These are phyloP conservation scores for Anthrax anthrax DNA, from an alignment of 2,888 invertebrate species.

Conservation along the genomic window DNA sequence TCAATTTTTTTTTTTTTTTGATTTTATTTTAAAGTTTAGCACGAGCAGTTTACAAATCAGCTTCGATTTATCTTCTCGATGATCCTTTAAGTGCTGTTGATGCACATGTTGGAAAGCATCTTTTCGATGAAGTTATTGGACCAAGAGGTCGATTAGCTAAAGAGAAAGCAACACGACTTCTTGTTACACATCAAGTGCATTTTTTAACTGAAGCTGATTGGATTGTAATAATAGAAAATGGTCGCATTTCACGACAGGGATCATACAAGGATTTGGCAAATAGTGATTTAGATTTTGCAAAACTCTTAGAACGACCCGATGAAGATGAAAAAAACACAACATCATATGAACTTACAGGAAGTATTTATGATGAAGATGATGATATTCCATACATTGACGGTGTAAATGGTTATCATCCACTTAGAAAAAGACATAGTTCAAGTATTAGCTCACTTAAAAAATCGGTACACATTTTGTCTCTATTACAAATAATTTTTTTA, in stretches of 20 bases:
- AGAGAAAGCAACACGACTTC: conserved; percentile 45
- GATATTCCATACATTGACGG: conserved; percentile 35
- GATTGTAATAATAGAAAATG: conserved; percentile 48
- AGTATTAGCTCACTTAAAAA: conserved; percentile 20
- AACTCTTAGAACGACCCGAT: conserved; percentile 33
- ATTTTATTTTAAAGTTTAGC: conserved; percentile 38
- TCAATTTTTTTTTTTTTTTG: background rate
- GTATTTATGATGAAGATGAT: conserved; percentile 25
- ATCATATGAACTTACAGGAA: conserved; percentile 10
- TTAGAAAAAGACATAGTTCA: conserved; percentile 20
- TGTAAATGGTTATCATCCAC: conserved; percentile 24
- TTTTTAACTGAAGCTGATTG: conserved; percentile 47
- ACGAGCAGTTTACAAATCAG: conserved; percentile 55
- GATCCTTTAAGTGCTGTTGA: conserved; percentile 72
- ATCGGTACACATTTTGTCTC: conserved; percentile 18
- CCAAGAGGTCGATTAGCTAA: conserved; percentile 37
- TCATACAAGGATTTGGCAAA: conserved; percentile 37
- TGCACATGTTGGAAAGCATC: conserved; percentile 55
- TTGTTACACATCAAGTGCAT: conserved; percentile 70
- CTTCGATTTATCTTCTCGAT: conserved; percentile 62
- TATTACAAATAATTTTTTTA: background rate
- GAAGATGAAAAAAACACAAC: conserved; percentile 12
- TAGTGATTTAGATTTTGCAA: conserved; percentile 38
- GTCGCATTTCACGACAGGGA: conserved; percentile 32
- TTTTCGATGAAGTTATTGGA: conserved; percentile 59